Percentiles rank a stretch among this genome's conserved stretches.
Conservation (phyloP, 2,797 vertebrate species). For the Agapornis canus region DNA sequence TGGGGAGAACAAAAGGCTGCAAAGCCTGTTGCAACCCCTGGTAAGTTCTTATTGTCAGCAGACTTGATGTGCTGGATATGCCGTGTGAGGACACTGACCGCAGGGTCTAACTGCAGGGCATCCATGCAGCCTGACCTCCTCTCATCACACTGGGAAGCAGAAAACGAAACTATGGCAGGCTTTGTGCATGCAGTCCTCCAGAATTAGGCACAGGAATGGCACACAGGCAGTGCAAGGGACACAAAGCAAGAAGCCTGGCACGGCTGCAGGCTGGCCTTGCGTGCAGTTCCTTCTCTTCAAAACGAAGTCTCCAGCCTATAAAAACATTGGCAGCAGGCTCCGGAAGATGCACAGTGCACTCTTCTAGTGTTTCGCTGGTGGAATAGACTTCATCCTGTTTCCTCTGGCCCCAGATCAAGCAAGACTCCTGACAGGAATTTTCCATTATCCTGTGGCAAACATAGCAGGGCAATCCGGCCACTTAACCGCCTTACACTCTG, state of each 20-base stretch:
- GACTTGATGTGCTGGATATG: not conserved
- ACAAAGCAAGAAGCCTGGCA: not conserved
- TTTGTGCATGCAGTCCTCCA: not conserved
- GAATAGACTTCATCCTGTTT: constrained; percentile 61
- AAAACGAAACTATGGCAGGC: fast-evolving
- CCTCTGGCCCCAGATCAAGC: constrained; percentile 60
- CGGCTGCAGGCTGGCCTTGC: fast-evolving
- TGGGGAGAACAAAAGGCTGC: not conserved
- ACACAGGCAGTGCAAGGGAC: not conserved
- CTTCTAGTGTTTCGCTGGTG: not conserved
- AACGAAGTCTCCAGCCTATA: not conserved
- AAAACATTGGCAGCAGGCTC: constrained; percentile 21
- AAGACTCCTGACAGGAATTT: constrained; percentile 46
- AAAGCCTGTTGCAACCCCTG: fast-evolving
- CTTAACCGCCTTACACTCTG: not conserved
- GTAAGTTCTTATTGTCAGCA: not conserved
- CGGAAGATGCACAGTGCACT: constrained; percentile 1
- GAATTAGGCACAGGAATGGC: fast-evolving
- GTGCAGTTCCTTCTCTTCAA: not conserved
- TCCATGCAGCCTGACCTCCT: not conserved
- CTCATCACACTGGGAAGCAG: not conserved
- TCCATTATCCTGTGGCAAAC: constrained; percentile 60
- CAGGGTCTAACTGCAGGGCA: not conserved
- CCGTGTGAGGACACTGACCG: not conserved
- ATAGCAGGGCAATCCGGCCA: not conserved